Base-by-base conservation (phyloP, 2,888 invertebrate species). In the Drosophila pseudotalamancana region DNA sequence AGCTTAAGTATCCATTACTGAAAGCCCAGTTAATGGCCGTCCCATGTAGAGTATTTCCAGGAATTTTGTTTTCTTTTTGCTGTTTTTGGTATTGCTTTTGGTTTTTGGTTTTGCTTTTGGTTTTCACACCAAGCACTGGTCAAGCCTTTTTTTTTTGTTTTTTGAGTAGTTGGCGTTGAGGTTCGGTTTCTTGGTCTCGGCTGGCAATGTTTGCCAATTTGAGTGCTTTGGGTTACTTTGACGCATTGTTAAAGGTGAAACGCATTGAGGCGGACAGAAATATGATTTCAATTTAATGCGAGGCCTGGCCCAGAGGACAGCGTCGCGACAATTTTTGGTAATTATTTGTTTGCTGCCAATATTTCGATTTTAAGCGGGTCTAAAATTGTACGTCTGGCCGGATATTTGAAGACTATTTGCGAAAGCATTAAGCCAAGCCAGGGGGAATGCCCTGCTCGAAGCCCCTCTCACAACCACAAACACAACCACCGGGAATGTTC, bases 321-420 rank as follows among this genome's bases (percentile, higher is more conserved):
- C 42, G 40, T 42, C 42, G 45, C 45, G 66, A 60, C 71, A 62
- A 31, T 66, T 81, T 83, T 71, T 54, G 75, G 56, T 42, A 56
- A 63, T 72, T 88, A 77, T 88, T 88, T 86, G 77, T 79, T 72
- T 64, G 66, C 48, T 54, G 72, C 74, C 64, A 87, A 83, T 83
- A 83, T 77, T 73, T 74, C 75, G 71, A 77, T 76, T 70, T 72
- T 61, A 48, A 70, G 72, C 60, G 73, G 65, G 72, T 65, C 72
- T 69, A 68, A 85, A 69, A 65, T 64, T 59, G 46, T 59, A 34
- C 46, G 49, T 46, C 66, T 57, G 51, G 43, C 69, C 75, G 80
- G 85, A 87, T 87, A 77, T 82, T 79, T 82, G 72, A 72, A 76
- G 67, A 73, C 78, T 82, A 80, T 88, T 87, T 87, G 80, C 88